These are phyloP conservation scores for Euplexia lucipara DNA, from an alignment of 2,888 invertebrate genomes.

Conservation along the genomic window DNA sequence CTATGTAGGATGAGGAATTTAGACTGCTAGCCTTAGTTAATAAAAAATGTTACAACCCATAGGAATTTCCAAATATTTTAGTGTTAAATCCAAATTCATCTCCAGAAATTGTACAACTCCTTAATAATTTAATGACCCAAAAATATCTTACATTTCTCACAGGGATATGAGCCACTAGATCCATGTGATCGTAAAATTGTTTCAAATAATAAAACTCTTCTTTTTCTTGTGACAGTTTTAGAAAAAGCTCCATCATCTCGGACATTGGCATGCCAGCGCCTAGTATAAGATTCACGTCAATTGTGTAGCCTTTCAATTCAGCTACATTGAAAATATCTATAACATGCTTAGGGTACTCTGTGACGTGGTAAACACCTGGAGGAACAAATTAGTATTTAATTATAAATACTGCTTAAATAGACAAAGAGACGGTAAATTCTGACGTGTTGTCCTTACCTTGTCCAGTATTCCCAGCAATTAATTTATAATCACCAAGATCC, in stretches of 20 bases:
- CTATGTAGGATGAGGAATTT: no score
- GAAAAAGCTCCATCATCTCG: slow-evolving; percentile 84
- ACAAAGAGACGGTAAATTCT: no score
- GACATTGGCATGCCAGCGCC: slow-evolving; percentile 82
- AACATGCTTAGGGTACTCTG: slow-evolving; percentile 75
- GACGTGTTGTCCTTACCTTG: slow-evolving; percentile 90
- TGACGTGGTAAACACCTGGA: slow-evolving; percentile 82
- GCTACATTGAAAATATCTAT: slow-evolving; percentile 81
- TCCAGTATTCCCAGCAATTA: slow-evolving; percentile 94
- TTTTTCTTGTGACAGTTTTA: slow-evolving; percentile 70
- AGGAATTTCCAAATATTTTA: not conserved
- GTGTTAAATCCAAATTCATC: no score
- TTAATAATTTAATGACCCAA: not conserved
- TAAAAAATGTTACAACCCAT: no score
- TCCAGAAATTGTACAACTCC: no score
- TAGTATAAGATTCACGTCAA: slow-evolving; percentile 82
- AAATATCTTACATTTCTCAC: slow-evolving; percentile 94
- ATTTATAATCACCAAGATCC: slow-evolving; percentile 81
- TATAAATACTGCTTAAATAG: no score
- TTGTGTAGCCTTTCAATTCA: slow-evolving; percentile 75
- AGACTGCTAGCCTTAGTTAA: no score
- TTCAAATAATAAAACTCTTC: slow-evolving; percentile 91
- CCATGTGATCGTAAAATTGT: slow-evolving; percentile 92
- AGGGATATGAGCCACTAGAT: slow-evolving; percentile 93
- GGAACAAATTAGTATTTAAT: no score